These are phyloP conservation scores for Lasiommata megera DNA, from an alignment of 2,888 invertebrate genomes.

Conservation along the genomic window DNA sequence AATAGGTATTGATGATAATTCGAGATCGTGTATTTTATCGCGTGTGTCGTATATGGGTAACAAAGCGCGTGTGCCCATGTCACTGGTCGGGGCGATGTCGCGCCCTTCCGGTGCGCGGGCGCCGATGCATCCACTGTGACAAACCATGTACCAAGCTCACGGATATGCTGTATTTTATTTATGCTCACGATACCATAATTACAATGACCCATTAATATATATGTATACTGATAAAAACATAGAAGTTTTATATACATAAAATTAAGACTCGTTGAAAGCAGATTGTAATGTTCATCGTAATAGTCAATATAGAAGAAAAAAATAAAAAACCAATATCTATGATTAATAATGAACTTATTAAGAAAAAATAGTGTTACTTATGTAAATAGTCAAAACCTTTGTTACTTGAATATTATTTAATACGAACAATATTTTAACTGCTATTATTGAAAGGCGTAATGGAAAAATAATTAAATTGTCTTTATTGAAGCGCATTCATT, in stretches of 20 bases:
- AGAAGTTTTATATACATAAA: too few relatives aligned
- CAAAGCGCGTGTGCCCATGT: constrained; percentile 66
- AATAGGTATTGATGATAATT: neutral
- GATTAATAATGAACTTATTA: too few relatives aligned
- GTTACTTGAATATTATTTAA: too few relatives aligned
- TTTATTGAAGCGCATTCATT: constrained; percentile 28
- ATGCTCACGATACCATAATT: constrained; percentile 42
- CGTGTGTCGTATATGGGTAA: constrained; percentile 60
- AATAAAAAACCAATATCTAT: too few relatives aligned
- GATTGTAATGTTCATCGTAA: too few relatives aligned
- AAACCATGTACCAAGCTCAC: constrained; percentile 57
- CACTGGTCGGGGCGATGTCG: constrained; percentile 71
- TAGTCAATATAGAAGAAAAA: too few relatives aligned
- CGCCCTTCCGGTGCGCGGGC: constrained; percentile 77
- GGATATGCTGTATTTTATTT: constrained; percentile 59
- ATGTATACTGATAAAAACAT: neutral
- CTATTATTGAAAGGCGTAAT: neutral
- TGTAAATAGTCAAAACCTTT: too few relatives aligned
- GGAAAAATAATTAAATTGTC: neutral
- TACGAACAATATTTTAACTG: too few relatives aligned
- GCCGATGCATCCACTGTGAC: constrained; percentile 61
- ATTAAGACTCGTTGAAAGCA: too few relatives aligned
- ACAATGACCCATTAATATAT: constrained; percentile 11
- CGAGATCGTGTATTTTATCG: constrained; percentile 29
- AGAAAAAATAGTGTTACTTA: too few relatives aligned